Percentiles rank a stretch among this genome's conserved stretches.
These are phyloP conservation scores for Serinus canaria DNA, from an alignment of 2,113 vertebrate genomes.

Conservation along the genomic window DNA sequence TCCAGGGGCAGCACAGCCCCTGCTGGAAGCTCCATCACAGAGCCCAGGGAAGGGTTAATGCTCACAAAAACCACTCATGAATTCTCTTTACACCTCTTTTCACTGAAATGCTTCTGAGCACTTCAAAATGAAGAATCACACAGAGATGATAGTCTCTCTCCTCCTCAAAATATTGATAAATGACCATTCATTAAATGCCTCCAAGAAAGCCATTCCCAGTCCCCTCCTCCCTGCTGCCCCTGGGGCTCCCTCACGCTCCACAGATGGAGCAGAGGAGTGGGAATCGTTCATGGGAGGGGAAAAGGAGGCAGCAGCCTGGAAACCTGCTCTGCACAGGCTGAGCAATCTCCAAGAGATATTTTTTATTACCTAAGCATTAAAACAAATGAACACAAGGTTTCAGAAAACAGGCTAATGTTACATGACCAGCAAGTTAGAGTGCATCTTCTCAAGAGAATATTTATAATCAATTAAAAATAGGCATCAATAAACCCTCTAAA, in stretches of 20 bases:
- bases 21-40: neutral
- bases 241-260: neutral
- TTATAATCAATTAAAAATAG: neutral
- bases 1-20: too few species aligned
- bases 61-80: neutral
- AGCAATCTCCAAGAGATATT: neutral
- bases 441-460: neutral
- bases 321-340: fast-evolving
- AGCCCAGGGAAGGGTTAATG: neutral
- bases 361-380: neutral
- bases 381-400: neutral
- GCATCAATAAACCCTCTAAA: neutral
- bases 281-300: fast-evolving
- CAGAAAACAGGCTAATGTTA: neutral
- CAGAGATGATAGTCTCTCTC: neutral
- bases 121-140: neutral
- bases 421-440: neutral
- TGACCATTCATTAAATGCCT: neutral
- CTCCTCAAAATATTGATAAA: neutral
- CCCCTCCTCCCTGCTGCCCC: neutral
- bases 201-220: neutral
- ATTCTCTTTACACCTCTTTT: neutral
- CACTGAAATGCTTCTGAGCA: neutral
- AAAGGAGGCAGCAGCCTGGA: neutral
- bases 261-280: fast-evolving